phyloP scores from a whole-genome alignment of 1,140 invertebrate species.

The Conus betulinus region DNA sequence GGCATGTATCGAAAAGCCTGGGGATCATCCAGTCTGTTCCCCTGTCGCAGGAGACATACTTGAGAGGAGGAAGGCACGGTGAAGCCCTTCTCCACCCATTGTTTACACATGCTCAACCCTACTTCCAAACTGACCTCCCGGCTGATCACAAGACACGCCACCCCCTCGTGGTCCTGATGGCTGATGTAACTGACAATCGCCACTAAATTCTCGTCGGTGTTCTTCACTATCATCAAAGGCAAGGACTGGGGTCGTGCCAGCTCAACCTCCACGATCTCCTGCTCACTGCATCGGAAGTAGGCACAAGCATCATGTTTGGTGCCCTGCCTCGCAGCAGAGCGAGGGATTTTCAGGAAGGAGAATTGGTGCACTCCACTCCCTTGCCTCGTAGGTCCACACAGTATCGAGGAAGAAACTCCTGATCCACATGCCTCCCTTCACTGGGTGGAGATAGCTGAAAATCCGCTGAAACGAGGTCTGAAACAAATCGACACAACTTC shows the following conservation, averaged over 20 bases:
- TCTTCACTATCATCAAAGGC: not conserved
- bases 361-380: not conserved
- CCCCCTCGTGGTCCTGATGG: no score
- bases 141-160: not conserved
- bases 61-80: not conserved
- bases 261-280: not conserved
- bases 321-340: not conserved
- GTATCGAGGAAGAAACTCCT: not conserved
- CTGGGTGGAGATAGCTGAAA: not conserved
- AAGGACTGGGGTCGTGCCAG: not conserved
- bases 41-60: not conserved
- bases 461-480: not conserved
- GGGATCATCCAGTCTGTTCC: not conserved
- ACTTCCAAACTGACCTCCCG: not conserved
- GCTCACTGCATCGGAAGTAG: not conserved
- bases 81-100: not conserved
- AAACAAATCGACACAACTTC: no score
- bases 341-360: not conserved
- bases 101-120: not conserved
- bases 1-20: not conserved
- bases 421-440: not conserved
- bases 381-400: not conserved
- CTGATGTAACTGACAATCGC: not conserved
- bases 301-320: not conserved
- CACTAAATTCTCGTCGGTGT: not conserved